Percentiles rank a stretch among this genome's conserved stretches.
Conservation (phyloP, 2,888 invertebrate species). For the Tenodera sinensis region DNA sequence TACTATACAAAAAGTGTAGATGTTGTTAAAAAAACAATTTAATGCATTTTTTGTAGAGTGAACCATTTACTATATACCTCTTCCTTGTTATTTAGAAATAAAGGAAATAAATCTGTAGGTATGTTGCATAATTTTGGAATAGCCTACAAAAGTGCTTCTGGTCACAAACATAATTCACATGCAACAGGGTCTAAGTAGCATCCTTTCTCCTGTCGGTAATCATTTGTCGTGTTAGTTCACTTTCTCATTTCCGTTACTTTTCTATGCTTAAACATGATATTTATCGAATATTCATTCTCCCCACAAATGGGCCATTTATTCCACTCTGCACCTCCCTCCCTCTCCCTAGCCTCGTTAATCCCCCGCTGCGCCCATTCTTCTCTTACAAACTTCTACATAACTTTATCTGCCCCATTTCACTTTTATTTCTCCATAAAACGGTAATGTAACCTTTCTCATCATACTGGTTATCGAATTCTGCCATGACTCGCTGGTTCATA, state of each 20-base stretch:
- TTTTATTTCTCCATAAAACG: not conserved
- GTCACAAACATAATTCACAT: no score
- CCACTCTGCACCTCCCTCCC: not conserved
- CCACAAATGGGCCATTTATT: not conserved
- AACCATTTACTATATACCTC: no score
- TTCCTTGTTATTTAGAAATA: no score
- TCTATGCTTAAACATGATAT: not conserved
- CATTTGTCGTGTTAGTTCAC: not conserved
- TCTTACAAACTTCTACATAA: not conserved
- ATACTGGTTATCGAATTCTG: not conserved
- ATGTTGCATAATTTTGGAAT: no score
- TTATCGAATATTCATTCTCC: not conserved
- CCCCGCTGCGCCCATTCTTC: not conserved
- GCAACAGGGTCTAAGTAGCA: no score
- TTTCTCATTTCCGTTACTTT: not conserved
- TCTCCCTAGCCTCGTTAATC: not conserved
- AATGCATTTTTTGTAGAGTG: no score
- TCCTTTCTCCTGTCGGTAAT: not conserved
- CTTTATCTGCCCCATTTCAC: not conserved
- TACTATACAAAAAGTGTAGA: no score
- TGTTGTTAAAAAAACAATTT: no score
- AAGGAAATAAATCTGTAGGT: no score
- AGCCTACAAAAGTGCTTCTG: no score
- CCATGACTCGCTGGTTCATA: no score
- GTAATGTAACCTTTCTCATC: not conserved